A percentile compares a stretch with the other conserved stretches of the same genome.
These are phyloP conservation scores for Thereva nobilitata DNA, from an alignment of 2,888 invertebrate species.

Conservation along the genomic window DNA sequence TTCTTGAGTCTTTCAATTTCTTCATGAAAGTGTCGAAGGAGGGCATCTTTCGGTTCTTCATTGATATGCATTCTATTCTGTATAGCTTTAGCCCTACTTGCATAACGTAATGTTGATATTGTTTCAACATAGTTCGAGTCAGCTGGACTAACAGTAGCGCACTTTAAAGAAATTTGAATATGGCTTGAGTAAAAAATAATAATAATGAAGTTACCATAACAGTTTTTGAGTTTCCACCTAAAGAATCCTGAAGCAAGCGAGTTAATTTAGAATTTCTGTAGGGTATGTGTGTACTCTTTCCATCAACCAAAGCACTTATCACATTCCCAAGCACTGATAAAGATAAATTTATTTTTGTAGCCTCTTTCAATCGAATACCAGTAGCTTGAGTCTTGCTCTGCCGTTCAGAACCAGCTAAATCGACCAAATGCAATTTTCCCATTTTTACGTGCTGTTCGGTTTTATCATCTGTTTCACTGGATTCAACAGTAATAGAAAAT, in stretches of 20 bases:
- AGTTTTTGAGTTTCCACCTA: constrained; percentile 96
- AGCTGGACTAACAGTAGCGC: constrained; percentile 96
- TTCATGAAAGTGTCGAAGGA: constrained; percentile 92
- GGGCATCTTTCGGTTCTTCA: constrained; percentile 96
- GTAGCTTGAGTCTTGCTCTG: constrained; percentile 96
- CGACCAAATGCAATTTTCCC: constrained; percentile 97
- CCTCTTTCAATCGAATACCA: constrained; percentile 91
- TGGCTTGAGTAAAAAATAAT: background rate
- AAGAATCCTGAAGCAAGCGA: constrained; percentile 89
- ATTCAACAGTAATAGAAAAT: constrained; percentile 97
- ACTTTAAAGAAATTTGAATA: constrained; percentile 61
- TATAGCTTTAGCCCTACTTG: constrained; percentile 96
- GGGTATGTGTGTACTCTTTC: constrained; percentile 95
- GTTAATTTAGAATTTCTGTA: constrained; percentile 98
- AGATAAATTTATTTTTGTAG: constrained; percentile 97
- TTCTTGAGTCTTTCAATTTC: constrained; percentile 92
- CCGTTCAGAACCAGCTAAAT: constrained; percentile 96
- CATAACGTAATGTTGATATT: constrained; percentile 93
- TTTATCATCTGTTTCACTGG: constrained; percentile 80
- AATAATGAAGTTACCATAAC: constrained; percentile 70
- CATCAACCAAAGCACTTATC: constrained; percentile 96
- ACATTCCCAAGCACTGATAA: constrained; percentile 97
- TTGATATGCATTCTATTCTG: constrained; percentile 95
- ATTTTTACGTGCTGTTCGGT: constrained; percentile 87
- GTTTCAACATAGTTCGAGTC: constrained; percentile 97